Evolutionary conservation across 2,113 vertebrate species (phyloP), one percentile per base, ranked within the genome.

Genomic region (Cavia porcellus): DNA sequence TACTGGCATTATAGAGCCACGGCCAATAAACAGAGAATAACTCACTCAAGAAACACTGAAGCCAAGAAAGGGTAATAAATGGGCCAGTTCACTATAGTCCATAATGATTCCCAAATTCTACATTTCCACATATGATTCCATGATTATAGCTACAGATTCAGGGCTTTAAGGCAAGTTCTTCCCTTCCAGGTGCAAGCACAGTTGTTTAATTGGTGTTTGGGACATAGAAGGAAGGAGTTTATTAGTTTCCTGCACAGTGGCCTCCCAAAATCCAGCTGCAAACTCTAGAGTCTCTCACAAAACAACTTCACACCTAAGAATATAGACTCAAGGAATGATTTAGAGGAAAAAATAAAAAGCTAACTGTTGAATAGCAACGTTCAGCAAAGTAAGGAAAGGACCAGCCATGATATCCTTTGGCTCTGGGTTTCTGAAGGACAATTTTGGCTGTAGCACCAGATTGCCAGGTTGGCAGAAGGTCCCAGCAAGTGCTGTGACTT

Each of bases 141-240:
- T 50, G 95, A 94, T 95, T 96, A 96, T 0, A 28, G 77, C 42
- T 83, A 64, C 50, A 95, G 74, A 95, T 8, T 86, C 50, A 95
- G 64, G 30, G 89, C 91, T 89, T 97, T 62, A 95, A 93, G 95
- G 97, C 83, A 96, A 93, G 86, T 95, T 95, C 93, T 96, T 82
- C 64, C 30, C 24, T 91, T 95, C 97, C 96, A 98, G 97, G 97
- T 96, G 82, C 96, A 98, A 93, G 64, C 92, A 95, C 47, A 62
- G 35, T 95, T 96, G 88, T 96, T 96, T 96, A 95, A 95, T 72
- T 86, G 75, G 80, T 79, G 55, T 92, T 89, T 75, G 80, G 66
- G 84, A 32, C 70, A 90, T 72, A 82, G 82, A 61, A 95, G 61
- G 77, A 92, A 42, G 25, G 75, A 84, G 55, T 96, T 96, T 94